phyloP scores from a whole-genome alignment of 2,888 invertebrate species.

The Hyposoter didymator region DNA sequence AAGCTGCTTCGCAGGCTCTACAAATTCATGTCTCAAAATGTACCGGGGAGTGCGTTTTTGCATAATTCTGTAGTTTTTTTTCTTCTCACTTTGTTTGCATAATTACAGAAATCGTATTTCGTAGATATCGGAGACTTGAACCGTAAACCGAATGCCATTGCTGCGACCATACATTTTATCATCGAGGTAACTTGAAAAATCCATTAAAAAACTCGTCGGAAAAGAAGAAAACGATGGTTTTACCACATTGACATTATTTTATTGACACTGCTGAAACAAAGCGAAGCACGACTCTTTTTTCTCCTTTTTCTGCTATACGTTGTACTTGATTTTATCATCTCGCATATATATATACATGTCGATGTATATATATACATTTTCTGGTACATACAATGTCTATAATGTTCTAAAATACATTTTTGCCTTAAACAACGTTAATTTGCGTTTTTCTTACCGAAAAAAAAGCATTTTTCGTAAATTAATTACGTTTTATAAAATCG shows the following conservation, averaged over 20 bases:
- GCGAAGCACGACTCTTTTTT: constrained; percentile 73
- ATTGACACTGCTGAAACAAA: constrained; percentile 77
- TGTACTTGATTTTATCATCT: constrained; percentile 32
- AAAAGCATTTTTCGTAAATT: constrained; percentile 5
- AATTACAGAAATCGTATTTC: neutral
- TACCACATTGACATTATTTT: constrained; percentile 71
- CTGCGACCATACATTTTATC: constrained; percentile 65
- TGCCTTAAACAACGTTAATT: constrained; percentile 45
- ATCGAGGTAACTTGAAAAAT: neutral
- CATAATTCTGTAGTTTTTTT: neutral
- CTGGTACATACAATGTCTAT: constrained; percentile 49
- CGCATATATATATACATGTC: constrained; percentile 23
- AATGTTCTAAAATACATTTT: constrained; percentile 62
- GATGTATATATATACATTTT: constrained; percentile 26
- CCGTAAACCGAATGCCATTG: constrained; percentile 70
- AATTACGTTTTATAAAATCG: constrained; percentile 53
- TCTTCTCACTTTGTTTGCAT: neutral
- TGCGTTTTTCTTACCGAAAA: constrained; percentile 2
- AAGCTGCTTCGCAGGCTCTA: constrained; percentile 62
- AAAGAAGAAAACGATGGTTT: constrained; percentile 48
- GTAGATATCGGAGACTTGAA: constrained; percentile 58
- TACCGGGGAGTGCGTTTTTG: constrained; percentile 51
- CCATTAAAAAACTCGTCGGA: neutral
- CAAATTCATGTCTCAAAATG: constrained; percentile 74
- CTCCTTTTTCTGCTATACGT: constrained; percentile 21